Percentiles rank a stretch among this genome's conserved stretches.
Conservation (phyloP, 2,888 invertebrate species). For the Oegoconia quadripuncta region DNA sequence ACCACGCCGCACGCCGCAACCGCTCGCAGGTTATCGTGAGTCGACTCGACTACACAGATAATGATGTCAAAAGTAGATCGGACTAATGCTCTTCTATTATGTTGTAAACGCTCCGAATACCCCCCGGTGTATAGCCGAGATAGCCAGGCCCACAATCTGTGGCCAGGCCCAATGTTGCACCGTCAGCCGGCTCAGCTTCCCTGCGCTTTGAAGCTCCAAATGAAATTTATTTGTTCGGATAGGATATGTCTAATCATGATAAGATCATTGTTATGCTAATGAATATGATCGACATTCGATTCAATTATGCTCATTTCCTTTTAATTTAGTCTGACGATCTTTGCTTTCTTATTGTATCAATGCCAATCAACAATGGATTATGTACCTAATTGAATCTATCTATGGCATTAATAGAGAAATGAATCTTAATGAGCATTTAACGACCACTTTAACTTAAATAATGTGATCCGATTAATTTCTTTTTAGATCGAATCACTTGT, state of each 20-base stretch:
- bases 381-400: constrained; percentile 5
- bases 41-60: constrained; percentile 74
- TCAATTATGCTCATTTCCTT: constrained; percentile 43
- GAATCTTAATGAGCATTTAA: background rate
- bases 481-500: too few species aligned
- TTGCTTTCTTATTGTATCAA: constrained; percentile 14
- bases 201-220: constrained; percentile 21
- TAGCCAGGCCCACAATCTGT: too few species aligned
- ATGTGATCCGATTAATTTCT: background rate
- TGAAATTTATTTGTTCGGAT: constrained; percentile 21
- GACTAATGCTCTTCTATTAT: constrained; percentile 75
- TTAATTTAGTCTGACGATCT: constrained; percentile 28
- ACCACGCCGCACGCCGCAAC: constrained; percentile 35
- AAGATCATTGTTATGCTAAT: constrained; percentile 42
- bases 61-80: constrained; percentile 79
- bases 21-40: constrained; percentile 75
- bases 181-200: constrained; percentile 36
- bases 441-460: constrained; percentile 6
- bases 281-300: too few species aligned
- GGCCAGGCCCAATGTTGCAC: constrained; percentile 39
- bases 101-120: constrained; percentile 66
- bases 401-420: background rate
- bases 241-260: constrained; percentile 36
- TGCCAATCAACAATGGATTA: constrained; percentile 10
- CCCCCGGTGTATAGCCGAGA: too few species aligned